phyloP scores from a whole-genome alignment of 2,797 vertebrate genomes.

The Microchirus variegatus region DNA sequence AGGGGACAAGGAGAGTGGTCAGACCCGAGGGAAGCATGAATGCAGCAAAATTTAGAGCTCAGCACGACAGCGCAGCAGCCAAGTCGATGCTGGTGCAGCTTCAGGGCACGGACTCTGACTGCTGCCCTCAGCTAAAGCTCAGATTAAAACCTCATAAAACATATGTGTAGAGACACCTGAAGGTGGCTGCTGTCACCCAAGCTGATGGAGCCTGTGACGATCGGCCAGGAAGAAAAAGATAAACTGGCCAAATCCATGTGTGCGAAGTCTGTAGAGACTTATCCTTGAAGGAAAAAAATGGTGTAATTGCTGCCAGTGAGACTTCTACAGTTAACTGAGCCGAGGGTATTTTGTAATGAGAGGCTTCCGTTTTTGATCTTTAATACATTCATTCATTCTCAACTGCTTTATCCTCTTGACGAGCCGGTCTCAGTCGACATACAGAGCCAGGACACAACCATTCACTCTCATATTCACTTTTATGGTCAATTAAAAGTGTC shows the following conservation, averaged over 20 bases:
- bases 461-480: too few relatives aligned
- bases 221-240: neutral
- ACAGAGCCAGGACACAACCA: too few relatives aligned
- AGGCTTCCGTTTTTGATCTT: too few relatives aligned
- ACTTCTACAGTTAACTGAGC: too few relatives aligned
- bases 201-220: neutral
- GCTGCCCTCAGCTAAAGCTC: neutral
- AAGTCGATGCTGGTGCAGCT: neutral
- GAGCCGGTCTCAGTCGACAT: too few relatives aligned
- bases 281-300: too few relatives aligned
- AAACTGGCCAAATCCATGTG: neutral
- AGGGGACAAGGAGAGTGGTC: neutral
- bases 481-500: too few relatives aligned
- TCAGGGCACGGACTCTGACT: neutral
- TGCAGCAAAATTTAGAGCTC: neutral
- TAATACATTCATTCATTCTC: too few relatives aligned
- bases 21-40: neutral
- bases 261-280: neutral
- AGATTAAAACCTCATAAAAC: neutral
- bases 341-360: too few relatives aligned
- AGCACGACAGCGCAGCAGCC: neutral
- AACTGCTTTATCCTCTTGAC: too few relatives aligned
- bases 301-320: too few relatives aligned
- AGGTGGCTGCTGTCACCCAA: neutral
- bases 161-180: neutral